These are phyloP conservation scores for Albula goreensis DNA, from an alignment of 2,113 vertebrate species.

Conservation along the genomic window DNA sequence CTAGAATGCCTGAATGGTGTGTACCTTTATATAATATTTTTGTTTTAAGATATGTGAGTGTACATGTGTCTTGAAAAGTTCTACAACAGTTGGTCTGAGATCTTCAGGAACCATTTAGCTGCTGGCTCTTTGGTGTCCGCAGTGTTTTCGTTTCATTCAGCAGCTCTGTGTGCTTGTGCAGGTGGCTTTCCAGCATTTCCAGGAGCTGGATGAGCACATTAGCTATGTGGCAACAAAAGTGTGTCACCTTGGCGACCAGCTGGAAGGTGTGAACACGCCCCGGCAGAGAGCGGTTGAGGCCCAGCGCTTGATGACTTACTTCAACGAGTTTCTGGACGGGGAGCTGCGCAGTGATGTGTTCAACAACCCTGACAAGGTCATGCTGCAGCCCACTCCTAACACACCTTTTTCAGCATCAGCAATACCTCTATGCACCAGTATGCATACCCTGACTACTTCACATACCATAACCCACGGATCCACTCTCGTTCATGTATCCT, in stretches of 20 bases:
- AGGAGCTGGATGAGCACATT: conserved; percentile 97
- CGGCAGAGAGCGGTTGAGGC: conserved; percentile 96
- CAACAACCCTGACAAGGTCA: conserved; percentile 96
- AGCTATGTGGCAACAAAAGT: conserved; percentile 99
- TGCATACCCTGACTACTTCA: not conserved
- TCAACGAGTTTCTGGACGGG: conserved; percentile 98
- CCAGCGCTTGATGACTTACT: conserved; percentile 98
- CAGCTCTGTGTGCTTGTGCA: conserved; percentile 54
- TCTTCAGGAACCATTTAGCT: not conserved
- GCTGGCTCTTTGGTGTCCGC: not conserved
- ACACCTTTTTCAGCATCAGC: conserved; percentile 10
- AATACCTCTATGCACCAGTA: not conserved
- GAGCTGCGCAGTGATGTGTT: conserved; percentile 98
- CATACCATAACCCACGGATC: not conserved
- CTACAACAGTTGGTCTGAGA: not conserved
- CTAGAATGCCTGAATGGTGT: not conserved
- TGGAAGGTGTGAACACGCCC: conserved; percentile 97
- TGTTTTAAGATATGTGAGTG: not conserved
- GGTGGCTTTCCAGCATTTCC: conserved; percentile 99
- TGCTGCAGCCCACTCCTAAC: conserved; percentile 4
- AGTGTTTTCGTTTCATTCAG: not conserved
- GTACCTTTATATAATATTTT: not conserved
- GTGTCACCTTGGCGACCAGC: conserved; percentile 96
- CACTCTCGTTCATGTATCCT: not conserved
- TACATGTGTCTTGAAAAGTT: not conserved